Evolutionary conservation across 2,113 vertebrate species (phyloP), one percentile per base, ranked within the genome.

Genomic region (Phylloscopus trochilus): DNA sequence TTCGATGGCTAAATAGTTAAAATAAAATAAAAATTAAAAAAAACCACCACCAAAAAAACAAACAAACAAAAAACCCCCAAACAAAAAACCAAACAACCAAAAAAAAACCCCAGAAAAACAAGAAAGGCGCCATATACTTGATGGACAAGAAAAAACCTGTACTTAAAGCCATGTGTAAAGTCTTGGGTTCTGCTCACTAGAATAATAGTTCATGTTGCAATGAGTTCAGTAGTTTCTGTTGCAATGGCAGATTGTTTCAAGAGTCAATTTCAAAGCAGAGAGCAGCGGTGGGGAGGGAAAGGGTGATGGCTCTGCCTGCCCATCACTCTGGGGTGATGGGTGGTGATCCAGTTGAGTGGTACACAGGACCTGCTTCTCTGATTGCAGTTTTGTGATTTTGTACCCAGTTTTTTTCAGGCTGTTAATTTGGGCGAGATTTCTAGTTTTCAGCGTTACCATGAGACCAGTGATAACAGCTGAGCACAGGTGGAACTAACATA

Each of bases 111-210:
- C 79, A 52, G 92, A 97, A 89, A 83, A 74, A n/a, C 68, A n/a
- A 64, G 39, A 66, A 88, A 43, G 55, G 66, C 47, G 68, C 21
- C 33, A 41, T 70, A 35, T 92, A 85, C 44, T 93, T 62, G 28
- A 46, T 30, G n/a, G 63, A 51, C 72, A 90, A 44, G 73, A 64
- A 63, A n/a, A 31, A 49, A 16, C 66, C 75, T 92, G 66, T 96
- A 83, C 93, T 96, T 97, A 88, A 79, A 72, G 14, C 30, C 8
- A 6, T 7, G 31, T 18, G 89, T 88, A 95, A 94, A 89, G 83
- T 64, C 31, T 74, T 74, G 93, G 85, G 79, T 92, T 85, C 66
- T 79, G 56, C 83, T 97, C n/a, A 41, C 96, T 96, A 93, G 43
- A 95, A 69, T 93, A 95, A 81, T 83, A 82, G 74, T 85, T 95